Evolutionary conservation across 2,113 vertebrate genomes (phyloP), one percentile per base, ranked within the genome.

Genomic region (Shinisaurus crocodilurus): DNA sequence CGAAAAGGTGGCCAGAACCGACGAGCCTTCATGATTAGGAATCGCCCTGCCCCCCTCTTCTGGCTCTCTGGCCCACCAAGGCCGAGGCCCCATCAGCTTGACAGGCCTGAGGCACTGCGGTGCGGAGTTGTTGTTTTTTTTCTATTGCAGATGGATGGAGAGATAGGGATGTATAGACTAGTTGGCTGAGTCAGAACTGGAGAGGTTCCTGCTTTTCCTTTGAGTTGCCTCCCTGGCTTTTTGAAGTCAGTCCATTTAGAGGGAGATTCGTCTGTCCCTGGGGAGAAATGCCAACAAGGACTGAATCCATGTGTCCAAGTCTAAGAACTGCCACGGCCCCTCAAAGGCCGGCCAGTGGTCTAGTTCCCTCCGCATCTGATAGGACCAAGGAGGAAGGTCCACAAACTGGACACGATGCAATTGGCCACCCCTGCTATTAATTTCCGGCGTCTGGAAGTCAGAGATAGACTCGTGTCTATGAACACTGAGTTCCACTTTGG

Each of bases 101-200:
- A 43, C 18, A 43, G 37, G 37, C 16, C 16, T 40, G 16, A 76
- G 74, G n/a, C 18, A 18, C 37, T 23, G 37, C 20, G 6, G 74
- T 25, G 74, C 7, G n/a, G n/a, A n/a, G n/a, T n/a, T n/a, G n/a
- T n/a, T n/a, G n/a, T n/a, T n/a, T n/a, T n/a, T 45, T 45, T 45
- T 40, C n/a, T 63, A 16, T 20, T 2, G 34, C 15, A 34, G n/a
- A 37, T 16, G 72, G 72, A 37, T 18, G 15, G 72, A 37, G 3
- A 6, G 34, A 2, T 34, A 2, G 48, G 16, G 27, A 34, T 5
- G 10, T 1, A 3, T 3, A 54, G 48, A 3, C n/a, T 8, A 16
- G 0, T 10, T 8, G 34, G 3, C 34, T 0, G 18, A 27, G 34
- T 18, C 23, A 12, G 81, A 57, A n/a, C 20, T 16, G 13, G 75